Base-by-base conservation (phyloP, 2,888 invertebrate species). In the Venustoraphidia nigricollis region DNA sequence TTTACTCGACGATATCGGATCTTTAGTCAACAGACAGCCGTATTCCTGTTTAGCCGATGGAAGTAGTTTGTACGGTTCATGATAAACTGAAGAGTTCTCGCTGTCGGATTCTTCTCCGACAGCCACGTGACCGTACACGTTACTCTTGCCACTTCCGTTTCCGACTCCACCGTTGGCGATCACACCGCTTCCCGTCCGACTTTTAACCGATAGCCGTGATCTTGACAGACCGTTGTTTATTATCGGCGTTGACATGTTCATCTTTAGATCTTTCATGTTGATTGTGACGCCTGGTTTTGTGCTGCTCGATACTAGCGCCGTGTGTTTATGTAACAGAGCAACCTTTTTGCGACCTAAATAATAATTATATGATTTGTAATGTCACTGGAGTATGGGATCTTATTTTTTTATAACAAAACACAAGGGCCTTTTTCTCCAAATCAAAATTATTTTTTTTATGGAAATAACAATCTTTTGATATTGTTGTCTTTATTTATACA, bases 251-350 rank as follows among this genome's bases (percentile, higher is more conserved):
- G 73, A 68, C 57, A 71, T 66, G 60, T 73, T 72, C 57, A 73
- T 71, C 57, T 71, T 69, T 47, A 72, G 59, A 56, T 76, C 76
- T 56, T 76, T 75, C 70, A 76, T 73, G 58, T 73, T 73, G 54
- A 76, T 74, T 34, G 75, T 71, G 38, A 71, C 71, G 2, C 71
- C 70, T 1, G 74, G 71, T 34, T 75, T 69, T 5, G 73, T 69
- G 47, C 73, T 71, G 52, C 73, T 70, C 49, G 75, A 75, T 11
- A 75, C 69, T 41, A 76, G 61, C 1, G 75, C 73, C 9, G 76
- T 75, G 62, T 77, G 78, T 57, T 77, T 77, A 60, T 77, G 77
- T 36, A 79, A 65, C 3, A 79, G 67, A 2, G 78, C 77, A 6
- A 78, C 76, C 54, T 74, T 56, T 36, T 47, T 39, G n/a, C 47